Conservation (phyloP, 2,113 vertebrate genomes). For the Phocoena sinus region DNA sequence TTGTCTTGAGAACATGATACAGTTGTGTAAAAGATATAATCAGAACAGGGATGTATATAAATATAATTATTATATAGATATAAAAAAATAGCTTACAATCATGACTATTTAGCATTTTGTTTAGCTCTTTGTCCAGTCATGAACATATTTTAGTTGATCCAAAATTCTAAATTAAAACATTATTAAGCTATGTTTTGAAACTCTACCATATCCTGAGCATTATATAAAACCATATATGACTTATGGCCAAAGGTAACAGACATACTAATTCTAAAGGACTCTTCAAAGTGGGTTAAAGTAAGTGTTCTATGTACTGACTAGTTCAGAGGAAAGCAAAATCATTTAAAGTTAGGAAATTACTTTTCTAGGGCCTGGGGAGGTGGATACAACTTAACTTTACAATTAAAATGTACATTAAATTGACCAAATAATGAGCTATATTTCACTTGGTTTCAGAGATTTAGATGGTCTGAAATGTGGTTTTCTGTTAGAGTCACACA, state of each 20-base stretch:
- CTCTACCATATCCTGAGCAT: neutral
- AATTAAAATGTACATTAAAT: neutral
- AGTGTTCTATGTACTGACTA: neutral
- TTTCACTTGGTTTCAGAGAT: neutral
- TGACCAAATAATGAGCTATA: neutral
- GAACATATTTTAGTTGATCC: neutral
- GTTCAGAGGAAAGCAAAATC: neutral
- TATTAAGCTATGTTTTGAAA: neutral
- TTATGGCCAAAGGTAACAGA: neutral
- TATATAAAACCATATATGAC: neutral
- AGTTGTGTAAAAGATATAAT: neutral
- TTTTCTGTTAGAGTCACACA: neutral
- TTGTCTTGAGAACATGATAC: neutral
- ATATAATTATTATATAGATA: neutral
- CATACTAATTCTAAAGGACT: neutral
- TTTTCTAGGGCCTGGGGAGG: accelerated
- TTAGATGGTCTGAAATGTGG: neutral
- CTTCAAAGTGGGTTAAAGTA: neutral
- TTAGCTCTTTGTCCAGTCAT: neutral
- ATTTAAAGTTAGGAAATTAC: neutral
- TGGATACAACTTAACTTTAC: neutral
- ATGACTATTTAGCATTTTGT: neutral
- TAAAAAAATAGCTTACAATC: neutral
- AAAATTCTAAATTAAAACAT: neutral
- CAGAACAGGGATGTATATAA: neutral